Conservation (phyloP, 1,140 invertebrate genomes). For the Drosophila athabasca region DNA sequence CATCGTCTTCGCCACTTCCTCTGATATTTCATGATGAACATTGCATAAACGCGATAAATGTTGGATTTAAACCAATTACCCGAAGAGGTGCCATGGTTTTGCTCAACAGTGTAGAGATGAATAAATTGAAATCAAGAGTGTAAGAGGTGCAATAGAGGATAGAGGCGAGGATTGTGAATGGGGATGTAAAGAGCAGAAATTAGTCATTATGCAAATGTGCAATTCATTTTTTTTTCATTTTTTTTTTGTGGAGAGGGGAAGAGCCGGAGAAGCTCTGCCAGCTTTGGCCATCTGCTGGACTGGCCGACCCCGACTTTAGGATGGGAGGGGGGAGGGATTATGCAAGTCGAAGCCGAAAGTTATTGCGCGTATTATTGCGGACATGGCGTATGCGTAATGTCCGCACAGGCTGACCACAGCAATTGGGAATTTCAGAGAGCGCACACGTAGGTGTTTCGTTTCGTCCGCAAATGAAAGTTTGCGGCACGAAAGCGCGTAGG, state of each 20-base stretch:
- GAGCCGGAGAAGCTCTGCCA: conserved; percentile 29
- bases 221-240: conserved; percentile 53
- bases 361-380: conserved; percentile 67
- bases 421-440: conserved; percentile 28
- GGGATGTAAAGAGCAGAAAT: conserved; percentile 55
- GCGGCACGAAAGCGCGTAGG: conserved; percentile 35
- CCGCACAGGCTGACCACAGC: conserved; percentile 35
- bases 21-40: conserved; percentile 14
- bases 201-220: conserved; percentile 77
- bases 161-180: conserved; percentile 33
- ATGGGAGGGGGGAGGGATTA: conserved; percentile 57
- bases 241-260: conserved; percentile 2
- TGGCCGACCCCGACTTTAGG: no score
- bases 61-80: conserved; percentile 52
- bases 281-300: conserved; percentile 50
- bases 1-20: conserved; percentile 8
- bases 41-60: conserved; percentile 45
- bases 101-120: conserved; percentile 54
- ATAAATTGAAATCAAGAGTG: conserved; percentile 33
- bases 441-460: conserved; percentile 4
- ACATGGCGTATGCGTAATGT: conserved; percentile 75
- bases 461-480: conserved; percentile 45
- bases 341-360: conserved; percentile 57
- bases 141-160: conserved; percentile 3
- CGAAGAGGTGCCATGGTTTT: conserved; percentile 40